Evolutionary conservation across 2,113 vertebrate species (phyloP).

Genomic region (Podarcis raffonei): DNA sequence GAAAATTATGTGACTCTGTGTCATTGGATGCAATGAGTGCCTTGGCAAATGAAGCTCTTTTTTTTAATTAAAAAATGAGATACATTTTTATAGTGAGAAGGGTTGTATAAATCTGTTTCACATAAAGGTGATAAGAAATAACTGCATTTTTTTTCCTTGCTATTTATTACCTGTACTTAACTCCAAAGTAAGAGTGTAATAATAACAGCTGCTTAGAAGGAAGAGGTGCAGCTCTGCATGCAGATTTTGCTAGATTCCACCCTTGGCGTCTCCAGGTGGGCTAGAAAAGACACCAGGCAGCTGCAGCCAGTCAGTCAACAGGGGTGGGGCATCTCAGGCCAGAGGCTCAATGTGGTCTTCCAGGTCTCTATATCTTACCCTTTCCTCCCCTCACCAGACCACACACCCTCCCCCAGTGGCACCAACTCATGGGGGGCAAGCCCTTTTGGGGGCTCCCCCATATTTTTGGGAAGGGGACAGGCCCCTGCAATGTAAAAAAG

Average conservation of each 20-base stretch:
- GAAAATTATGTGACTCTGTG: slow-evolving; percentile 50
- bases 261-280: neutral
- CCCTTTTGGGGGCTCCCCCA: too few relatives aligned
- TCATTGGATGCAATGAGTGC: slow-evolving; percentile 49
- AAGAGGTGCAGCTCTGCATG: neutral
- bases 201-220: neutral
- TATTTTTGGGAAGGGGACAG: too few relatives aligned
- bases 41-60: slow-evolving; percentile 54
- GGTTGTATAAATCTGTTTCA: slow-evolving; percentile 35
- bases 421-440: too few relatives aligned
- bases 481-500: too few relatives aligned
- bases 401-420: too few relatives aligned
- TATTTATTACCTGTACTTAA: slow-evolving; percentile 17
- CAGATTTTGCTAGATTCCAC: neutral
- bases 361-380: neutral
- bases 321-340: neutral
- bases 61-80: slow-evolving; percentile 45
- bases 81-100: slow-evolving; percentile 45
- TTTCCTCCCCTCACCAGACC: neutral
- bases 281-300: neutral
- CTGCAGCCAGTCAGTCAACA: neutral
- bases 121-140: slow-evolving; percentile 10
- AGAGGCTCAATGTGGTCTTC: neutral
- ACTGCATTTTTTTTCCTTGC: neutral
- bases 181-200: neutral